Evolutionary conservation across 2,113 vertebrate genomes (phyloP).

Genomic region (Burhinus oedicnemus): DNA sequence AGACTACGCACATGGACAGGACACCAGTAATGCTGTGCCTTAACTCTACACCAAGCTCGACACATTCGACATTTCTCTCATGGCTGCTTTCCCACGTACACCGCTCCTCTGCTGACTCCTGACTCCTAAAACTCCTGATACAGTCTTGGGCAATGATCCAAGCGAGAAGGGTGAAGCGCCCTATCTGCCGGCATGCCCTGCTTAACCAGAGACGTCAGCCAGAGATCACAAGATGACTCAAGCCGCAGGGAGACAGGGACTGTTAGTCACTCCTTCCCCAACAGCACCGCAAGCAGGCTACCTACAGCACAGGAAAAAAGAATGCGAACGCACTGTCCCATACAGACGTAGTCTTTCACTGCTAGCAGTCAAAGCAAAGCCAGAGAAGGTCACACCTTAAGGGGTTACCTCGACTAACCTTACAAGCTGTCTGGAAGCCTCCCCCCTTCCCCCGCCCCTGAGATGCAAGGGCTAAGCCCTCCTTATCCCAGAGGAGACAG

Average conservation of each 20-base stretch:
- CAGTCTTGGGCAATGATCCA: not conserved
- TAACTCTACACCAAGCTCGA: not conserved
- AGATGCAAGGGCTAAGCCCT: not conserved
- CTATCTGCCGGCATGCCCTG: rapidly evolving
- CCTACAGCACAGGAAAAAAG: not conserved
- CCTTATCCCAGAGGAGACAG: not conserved
- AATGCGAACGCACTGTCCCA: rapidly evolving
- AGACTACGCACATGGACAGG: rapidly evolving
- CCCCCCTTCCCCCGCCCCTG: not conserved
- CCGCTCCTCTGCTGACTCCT: not conserved
- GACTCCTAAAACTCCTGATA: not conserved
- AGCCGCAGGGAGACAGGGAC: not conserved
- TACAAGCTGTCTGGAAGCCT: not conserved
- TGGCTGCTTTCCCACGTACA: not conserved
- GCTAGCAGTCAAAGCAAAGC: not conserved
- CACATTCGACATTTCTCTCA: rapidly evolving
- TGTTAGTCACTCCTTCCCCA: not conserved
- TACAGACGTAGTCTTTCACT: not conserved
- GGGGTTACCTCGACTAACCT: not conserved
- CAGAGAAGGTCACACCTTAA: not conserved
- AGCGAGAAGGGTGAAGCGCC: rapidly evolving
- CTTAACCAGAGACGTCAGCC: not conserved
- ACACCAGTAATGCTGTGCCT: not conserved
- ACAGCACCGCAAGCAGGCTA: not conserved
- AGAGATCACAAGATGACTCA: not conserved